Conservation (phyloP, 2,888 invertebrate genomes). For the Drosophila subquinaria region DNA sequence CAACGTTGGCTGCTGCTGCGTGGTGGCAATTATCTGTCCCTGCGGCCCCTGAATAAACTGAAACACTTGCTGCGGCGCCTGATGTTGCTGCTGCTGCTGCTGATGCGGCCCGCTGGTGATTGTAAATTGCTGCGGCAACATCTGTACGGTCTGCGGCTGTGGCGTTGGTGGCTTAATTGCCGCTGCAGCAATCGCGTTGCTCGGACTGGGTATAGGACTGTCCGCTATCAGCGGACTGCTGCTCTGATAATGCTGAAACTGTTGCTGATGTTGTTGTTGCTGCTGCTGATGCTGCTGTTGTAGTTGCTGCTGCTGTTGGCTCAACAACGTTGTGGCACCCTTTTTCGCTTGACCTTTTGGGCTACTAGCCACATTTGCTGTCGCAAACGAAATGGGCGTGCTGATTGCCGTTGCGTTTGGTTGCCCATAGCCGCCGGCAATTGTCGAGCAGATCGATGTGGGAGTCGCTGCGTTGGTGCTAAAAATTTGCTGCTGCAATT, state of each 20-base stretch:
- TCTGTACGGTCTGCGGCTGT: slow-evolving; percentile 78
- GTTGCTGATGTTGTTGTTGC: slow-evolving; percentile 72
- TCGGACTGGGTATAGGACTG: slow-evolving; percentile 86
- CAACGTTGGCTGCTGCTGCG: slow-evolving; percentile 57
- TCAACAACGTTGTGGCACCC: slow-evolving; percentile 70
- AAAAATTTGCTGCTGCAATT: slow-evolving; percentile 82
- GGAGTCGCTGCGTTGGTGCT: slow-evolving; percentile 80
- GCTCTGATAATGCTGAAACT: slow-evolving; percentile 83
- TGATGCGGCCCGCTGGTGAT: slow-evolving; percentile 72
- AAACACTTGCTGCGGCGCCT: slow-evolving; percentile 78
- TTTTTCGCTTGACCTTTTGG: slow-evolving; percentile 86
- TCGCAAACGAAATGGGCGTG: slow-evolving; percentile 85
- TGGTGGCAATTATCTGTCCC: slow-evolving; percentile 82
- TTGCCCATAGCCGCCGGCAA: slow-evolving; percentile 84
- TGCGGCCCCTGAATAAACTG: slow-evolving; percentile 83
- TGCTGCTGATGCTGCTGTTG: slow-evolving; percentile 77
- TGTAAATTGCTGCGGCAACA: slow-evolving; percentile 84
- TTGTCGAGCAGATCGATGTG: slow-evolving; percentile 72
- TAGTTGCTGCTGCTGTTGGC: slow-evolving; percentile 81
- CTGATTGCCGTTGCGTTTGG: slow-evolving; percentile 84
- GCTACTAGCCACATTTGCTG: slow-evolving; percentile 85
- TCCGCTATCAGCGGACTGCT: slow-evolving; percentile 85
- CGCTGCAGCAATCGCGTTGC: slow-evolving; percentile 79
- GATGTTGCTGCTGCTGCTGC: slow-evolving; percentile 76
- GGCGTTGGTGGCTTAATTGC: slow-evolving; percentile 85